Evolutionary conservation across 2,888 invertebrate genomes (phyloP).

Genomic region (Sinotaia quadrata): DNA sequence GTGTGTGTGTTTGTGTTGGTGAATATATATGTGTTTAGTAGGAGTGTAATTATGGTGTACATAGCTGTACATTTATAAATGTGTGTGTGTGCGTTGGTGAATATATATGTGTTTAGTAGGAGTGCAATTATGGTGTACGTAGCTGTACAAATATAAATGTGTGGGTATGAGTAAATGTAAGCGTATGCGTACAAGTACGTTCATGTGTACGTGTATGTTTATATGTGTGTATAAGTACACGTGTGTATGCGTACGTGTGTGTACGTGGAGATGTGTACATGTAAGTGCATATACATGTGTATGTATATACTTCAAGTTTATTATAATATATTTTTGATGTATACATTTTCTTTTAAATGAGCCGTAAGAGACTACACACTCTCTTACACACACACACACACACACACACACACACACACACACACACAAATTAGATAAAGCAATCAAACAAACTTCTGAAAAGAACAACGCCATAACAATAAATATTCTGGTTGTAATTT

Average conservation of each 20-base stretch:
- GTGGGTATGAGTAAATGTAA: no score
- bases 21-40: no score
- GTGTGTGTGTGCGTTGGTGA: no score
- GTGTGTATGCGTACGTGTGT: background rate
- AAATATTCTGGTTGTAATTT: no score
- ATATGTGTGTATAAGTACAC: background rate
- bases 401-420: background rate
- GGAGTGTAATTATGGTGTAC: no score
- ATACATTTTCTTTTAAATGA: background rate
- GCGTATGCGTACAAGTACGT: no score
- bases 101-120: no score
- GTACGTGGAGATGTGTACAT: background rate
- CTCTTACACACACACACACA: conserved; percentile 11
- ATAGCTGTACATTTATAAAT: no score
- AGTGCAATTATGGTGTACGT: no score
- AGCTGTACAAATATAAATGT: no score
- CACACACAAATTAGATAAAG: background rate
- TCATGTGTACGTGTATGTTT: background rate
- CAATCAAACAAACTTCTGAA: background rate
- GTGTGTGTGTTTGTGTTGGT: no score
- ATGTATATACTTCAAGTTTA: background rate
- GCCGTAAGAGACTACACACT: background rate
- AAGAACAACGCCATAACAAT: no score
- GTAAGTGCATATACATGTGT: background rate
- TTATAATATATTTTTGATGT: background rate